phyloP scores from a whole-genome alignment of 2,797 vertebrate species.

The Gymnoscopelus braueri region DNA sequence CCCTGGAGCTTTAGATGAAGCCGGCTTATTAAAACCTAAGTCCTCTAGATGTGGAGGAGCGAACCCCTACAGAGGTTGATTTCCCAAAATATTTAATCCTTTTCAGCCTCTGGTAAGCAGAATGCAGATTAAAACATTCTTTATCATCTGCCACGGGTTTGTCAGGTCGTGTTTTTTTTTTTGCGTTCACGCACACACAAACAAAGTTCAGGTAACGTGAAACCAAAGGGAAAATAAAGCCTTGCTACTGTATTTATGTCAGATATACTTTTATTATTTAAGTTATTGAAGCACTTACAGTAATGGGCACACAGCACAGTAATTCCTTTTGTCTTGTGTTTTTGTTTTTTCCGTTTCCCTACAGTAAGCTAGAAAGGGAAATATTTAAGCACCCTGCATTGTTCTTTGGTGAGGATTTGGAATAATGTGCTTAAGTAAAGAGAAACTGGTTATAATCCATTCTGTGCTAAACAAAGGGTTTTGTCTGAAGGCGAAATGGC shows the following conservation, averaged over 20 bases:
- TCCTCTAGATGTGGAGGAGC: not conserved
- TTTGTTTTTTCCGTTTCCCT: too few species aligned
- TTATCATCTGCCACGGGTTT: conserved; percentile 44
- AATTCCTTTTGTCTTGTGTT: conserved; percentile 34
- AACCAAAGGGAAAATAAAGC: conserved; percentile 31
- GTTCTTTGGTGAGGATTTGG: conserved; percentile 51
- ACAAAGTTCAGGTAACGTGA: conserved; percentile 30
- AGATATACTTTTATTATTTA: conserved; percentile 44
- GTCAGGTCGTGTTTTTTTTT: conserved; percentile 12
- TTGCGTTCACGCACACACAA: not conserved
- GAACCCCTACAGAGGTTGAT: not conserved
- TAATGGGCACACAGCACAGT: conserved; percentile 11
- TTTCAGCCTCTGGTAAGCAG: conserved; percentile 30
- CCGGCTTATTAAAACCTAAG: not conserved
- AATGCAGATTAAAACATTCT: conserved; percentile 38
- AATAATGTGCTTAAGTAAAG: conserved; percentile 51
- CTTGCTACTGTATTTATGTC: conserved; percentile 18
- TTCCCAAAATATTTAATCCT: not conserved
- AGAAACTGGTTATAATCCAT: conserved; percentile 45
- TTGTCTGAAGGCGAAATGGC: not conserved
- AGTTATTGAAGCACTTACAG: conserved; percentile 13
- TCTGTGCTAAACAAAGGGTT: conserved; percentile 40
- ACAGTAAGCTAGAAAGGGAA: conserved; percentile 37
- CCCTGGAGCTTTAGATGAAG: conserved; percentile 24
- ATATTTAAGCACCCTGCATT: conserved; percentile 37